Evolutionary conservation across 2,113 vertebrate species (phyloP), one percentile per base, ranked within the genome.

Genomic region (Fregata magnificens): DNA sequence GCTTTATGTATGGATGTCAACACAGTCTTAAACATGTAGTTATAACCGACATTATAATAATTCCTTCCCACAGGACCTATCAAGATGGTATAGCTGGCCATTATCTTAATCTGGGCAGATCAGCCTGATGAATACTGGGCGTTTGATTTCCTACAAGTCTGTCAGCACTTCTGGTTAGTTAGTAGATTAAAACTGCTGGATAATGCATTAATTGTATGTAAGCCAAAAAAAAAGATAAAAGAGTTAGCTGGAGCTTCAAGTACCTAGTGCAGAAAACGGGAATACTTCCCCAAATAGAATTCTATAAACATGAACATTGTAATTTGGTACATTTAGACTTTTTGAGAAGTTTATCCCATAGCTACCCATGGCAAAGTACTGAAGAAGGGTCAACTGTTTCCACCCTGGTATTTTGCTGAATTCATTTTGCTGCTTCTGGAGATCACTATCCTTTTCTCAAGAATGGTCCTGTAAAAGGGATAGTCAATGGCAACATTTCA

Each of bases 101-200:
- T 95, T 96, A 94, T 47, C 59, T 56, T 77, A 86, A 83, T 92
- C 95, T 73, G 58, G 79, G 66, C 42, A 62, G 67, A 86, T 86
- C 13, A 5, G n/a, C 36, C 58, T 90, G 53, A 34, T 74, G 45
- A 58, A 55, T 53, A 50, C 31, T 82, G 79, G 50, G 59, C 16
- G 45, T 82, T 36, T 83, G 72, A 52, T 77, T 86, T 92, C 34
- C 40, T 77, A 15, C 32, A 83, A 42, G 53, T 80, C 74, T 86
- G 87, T 92, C 93, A 94, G 85, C 92, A 86, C 32, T 88, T 80
- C 44, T 90, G 66, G 31, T 87, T 88, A 90, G n/a, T 58, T 73
- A 26, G 17, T 45, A 90, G 49, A 88, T 83, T 80, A 82, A 31
- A 91, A 82, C 25, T 56, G 45, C 42, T 44, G 88, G 53, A 85